phyloP scores from a whole-genome alignment of 1,140 invertebrate genomes.

The Lepidostoma basale region DNA sequence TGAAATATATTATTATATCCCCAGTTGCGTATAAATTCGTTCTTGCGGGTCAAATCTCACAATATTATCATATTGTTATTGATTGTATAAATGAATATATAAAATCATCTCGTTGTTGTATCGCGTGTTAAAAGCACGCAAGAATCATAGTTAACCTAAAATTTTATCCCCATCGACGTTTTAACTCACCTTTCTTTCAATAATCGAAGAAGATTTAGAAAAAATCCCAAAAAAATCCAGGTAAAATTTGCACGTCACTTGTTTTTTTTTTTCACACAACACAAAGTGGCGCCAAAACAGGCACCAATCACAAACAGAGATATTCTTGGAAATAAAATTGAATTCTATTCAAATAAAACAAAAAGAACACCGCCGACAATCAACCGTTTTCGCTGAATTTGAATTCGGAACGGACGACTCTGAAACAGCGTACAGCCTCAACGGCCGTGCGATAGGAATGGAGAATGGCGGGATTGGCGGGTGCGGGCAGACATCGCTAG shows the following conservation, averaged over 20 bases:
- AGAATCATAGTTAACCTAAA: background rate
- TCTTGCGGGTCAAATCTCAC: background rate
- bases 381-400: conserved; percentile 31
- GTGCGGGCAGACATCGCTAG: too few species aligned
- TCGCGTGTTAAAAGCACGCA: background rate
- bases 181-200: conserved; percentile 33
- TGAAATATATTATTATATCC: background rate
- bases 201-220: conserved; percentile 23
- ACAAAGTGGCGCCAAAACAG: conserved; percentile 7
- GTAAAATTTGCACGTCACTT: conserved; percentile 28
- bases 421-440: background rate
- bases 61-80: conserved; percentile 1
- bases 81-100: too few species aligned
- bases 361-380: conserved; percentile 23
- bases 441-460: conserved; percentile 24
- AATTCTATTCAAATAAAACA: conserved; percentile 28
- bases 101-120: too few species aligned
- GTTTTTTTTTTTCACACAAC: conserved; percentile 15
- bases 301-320: conserved; percentile 9
- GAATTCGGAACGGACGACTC: conserved; percentile 14
- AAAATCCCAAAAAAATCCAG: conserved; percentile 38
- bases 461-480: background rate
- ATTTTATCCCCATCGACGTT: background rate
- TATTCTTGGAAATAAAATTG: conserved; percentile 13
- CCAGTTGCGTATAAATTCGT: background rate